Evolutionary conservation across 2,888 invertebrate species (phyloP).

Genomic region (Drosophila maculinotata): DNA sequence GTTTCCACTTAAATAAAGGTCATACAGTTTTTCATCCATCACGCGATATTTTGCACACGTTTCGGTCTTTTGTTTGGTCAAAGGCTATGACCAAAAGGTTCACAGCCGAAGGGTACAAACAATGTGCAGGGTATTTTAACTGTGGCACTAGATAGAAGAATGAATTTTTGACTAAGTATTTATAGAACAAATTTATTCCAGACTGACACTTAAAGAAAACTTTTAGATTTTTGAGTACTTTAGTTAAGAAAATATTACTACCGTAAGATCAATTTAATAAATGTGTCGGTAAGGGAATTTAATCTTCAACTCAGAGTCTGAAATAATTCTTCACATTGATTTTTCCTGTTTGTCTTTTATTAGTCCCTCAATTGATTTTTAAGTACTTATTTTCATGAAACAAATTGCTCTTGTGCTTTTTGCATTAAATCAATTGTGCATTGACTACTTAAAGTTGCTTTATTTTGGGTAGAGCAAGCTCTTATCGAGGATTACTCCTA

Average conservation of each 20-base stretch:
- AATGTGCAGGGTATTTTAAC: background rate
- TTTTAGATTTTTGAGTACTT: too few relatives aligned
- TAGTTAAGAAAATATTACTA: too few relatives aligned
- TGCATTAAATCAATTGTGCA: conserved; percentile 5
- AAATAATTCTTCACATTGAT: background rate
- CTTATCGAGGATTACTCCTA: background rate
- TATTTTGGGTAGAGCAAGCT: background rate
- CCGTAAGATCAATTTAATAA: too few relatives aligned
- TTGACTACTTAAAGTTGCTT: conserved; percentile 10
- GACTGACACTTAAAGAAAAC: too few relatives aligned
- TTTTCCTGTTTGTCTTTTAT: conserved; percentile 12
- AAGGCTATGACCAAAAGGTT: background rate
- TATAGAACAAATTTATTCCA: too few relatives aligned
- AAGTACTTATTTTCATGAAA: conserved; percentile 12
- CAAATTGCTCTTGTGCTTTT: conserved; percentile 6
- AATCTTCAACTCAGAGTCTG: background rate
- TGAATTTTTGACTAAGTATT: too few relatives aligned
- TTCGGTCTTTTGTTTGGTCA: conserved; percentile 30
- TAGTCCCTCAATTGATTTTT: conserved; percentile 47
- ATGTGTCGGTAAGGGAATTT: background rate
- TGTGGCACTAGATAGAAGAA: too few relatives aligned
- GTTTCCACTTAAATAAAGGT: conserved; percentile 47
- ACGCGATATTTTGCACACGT: conserved; percentile 39
- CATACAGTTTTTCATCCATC: conserved; percentile 42
- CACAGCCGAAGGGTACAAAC: too few relatives aligned